Base-by-base conservation (phyloP, 2,113 vertebrate species). In the Philantomba maxwellii region DNA sequence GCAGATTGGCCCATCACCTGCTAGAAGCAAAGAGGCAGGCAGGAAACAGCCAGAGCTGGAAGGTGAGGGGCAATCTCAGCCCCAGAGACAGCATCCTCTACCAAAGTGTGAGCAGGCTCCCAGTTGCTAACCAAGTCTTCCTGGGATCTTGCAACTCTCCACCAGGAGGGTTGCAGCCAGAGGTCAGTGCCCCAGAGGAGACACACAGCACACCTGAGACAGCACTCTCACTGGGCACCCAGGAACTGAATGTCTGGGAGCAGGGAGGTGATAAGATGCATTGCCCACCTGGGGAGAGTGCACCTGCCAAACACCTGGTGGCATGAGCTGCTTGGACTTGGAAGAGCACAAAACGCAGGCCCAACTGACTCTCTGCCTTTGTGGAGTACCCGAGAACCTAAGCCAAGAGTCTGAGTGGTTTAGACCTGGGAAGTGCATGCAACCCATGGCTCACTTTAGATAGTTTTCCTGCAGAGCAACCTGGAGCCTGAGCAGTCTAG, bases 221-320 rank as follows among this genome's bases (percentile, higher is more conserved):
- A 4, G n/a, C 17, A 21, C 4, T 21, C n/a, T 33, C 9, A 36
- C 64, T 21, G 64, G 4, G 2, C 17, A 66, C 17, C 64, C 17
- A 36, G 64, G 8, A 66, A 66, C 64, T 2, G 2, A 66, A 33
- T 66, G 17, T 19, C 17, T 36, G n/a, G n/a, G 33, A 36, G 8
- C 1, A 0, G 64, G 17, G 16, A 36, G n/a, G 64, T 66, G 17
- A 66, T 36, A 66, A 66, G 64, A 66, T 66, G 33, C 2, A 66
- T 17, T 0, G 1, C 33, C 33, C 17, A 66, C 7, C 33, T 66
- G 16, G 8, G 16, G 62, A n/a, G 62, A 19, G 8, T 66, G 17
- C 0, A 19, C 8, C n/a, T 0, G 0, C 33, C 17, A 66, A 66
- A n/a, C n/a, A 36, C 16, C 8, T 66, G 33, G 4, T 66, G 8